Percentiles rank a stretch among this genome's conserved stretches.
These are phyloP conservation scores for Prorops nasuta DNA, from an alignment of 1,140 invertebrate species.

Conservation along the genomic window DNA sequence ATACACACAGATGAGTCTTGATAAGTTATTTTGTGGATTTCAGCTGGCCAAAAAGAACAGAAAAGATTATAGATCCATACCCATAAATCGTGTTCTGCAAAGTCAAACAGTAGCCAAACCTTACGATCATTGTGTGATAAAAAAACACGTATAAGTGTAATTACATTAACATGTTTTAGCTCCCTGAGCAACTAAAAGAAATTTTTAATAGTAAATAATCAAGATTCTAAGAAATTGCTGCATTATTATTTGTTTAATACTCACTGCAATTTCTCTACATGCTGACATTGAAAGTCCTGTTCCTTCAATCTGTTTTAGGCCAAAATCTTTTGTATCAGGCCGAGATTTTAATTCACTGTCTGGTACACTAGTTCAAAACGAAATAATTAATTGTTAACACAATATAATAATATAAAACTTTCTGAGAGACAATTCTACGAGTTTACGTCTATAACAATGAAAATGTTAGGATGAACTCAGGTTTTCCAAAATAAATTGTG, in stretches of 20 bases:
- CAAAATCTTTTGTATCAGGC: slow-evolving; percentile 87
- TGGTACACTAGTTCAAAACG: slow-evolving; percentile 38
- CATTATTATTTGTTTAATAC: slow-evolving; percentile 38
- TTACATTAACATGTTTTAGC: slow-evolving; percentile 97
- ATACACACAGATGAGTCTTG: neutral
- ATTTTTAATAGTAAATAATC: slow-evolving; percentile 9
- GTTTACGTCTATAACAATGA: no score
- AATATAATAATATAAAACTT: neutral
- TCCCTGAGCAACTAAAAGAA: slow-evolving; percentile 86
- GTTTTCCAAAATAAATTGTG: no score
- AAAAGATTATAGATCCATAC: slow-evolving; percentile 43
- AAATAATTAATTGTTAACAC: neutral
- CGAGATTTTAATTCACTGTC: slow-evolving; percentile 55
- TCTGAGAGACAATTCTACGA: neutral
- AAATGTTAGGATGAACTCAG: no score
- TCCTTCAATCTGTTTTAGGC: slow-evolving; percentile 98
- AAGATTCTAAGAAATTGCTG: slow-evolving; percentile 1
- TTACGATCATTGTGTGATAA: slow-evolving; percentile 95
- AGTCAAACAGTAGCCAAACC: slow-evolving; percentile 98
- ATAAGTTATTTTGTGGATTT: neutral
- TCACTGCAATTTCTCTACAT: slow-evolving; percentile 97
- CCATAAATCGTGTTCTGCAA: slow-evolving; percentile 99
- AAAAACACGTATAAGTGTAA: slow-evolving; percentile 95
- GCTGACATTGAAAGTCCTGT: slow-evolving; percentile 99
- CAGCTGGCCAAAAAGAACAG: neutral